Conservation (phyloP, 2,797 vertebrate species). For the Zalophus californianus region DNA sequence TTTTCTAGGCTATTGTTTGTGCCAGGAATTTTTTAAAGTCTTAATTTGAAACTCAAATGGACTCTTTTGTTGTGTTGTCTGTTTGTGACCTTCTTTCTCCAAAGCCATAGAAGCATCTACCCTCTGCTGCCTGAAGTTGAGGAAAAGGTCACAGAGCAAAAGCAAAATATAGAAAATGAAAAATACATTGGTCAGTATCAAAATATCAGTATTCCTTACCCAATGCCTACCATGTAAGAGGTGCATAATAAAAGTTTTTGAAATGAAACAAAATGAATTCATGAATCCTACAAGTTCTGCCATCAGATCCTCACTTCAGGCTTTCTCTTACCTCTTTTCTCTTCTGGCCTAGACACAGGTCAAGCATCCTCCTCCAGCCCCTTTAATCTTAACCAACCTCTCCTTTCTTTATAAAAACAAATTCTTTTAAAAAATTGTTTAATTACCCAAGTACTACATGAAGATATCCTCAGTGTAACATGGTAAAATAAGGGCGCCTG, state of each 20-base stretch:
- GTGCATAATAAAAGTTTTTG: not conserved
- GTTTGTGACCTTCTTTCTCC: not conserved
- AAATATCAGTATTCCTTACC: not conserved
- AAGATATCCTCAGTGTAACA: not conserved
- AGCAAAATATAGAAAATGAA: not conserved
- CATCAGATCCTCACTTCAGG: not conserved
- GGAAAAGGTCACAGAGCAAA: not conserved
- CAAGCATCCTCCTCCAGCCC: not conserved
- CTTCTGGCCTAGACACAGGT: not conserved
- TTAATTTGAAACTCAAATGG: slow-evolving; percentile 14
- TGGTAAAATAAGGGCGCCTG: not conserved
- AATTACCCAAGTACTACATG: not conserved
- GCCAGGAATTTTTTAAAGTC: not conserved
- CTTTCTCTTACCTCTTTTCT: not conserved
- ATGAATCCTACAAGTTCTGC: not conserved
- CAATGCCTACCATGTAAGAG: not conserved
- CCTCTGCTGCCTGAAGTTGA: not conserved
- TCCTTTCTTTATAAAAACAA: not conserved
- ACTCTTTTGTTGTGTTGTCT: not conserved
- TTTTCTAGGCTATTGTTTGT: not conserved
- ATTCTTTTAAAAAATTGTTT: not conserved
- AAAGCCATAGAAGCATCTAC: not conserved
- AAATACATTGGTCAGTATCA: not conserved
- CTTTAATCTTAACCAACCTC: not conserved
- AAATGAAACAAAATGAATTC: slow-evolving; percentile 31